These are phyloP conservation scores for Thaleichthys pacificus DNA, from an alignment of 2,797 vertebrate species.

Conservation along the genomic window DNA sequence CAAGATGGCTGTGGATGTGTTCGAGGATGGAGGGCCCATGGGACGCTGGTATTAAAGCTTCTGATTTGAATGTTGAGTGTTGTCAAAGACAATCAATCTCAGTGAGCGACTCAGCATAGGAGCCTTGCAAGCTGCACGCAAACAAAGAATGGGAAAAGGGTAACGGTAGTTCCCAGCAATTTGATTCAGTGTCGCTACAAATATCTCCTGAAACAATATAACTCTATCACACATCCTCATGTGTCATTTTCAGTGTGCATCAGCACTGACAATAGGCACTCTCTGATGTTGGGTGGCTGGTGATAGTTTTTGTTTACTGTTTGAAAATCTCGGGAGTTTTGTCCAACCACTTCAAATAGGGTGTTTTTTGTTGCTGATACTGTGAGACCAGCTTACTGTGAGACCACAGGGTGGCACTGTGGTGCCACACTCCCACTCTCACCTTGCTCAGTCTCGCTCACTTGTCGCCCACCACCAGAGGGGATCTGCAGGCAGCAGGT, in stretches of 20 bases:
- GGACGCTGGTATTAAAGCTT: constrained; percentile 8
- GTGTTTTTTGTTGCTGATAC: not conserved
- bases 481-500: constrained; percentile 36
- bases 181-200: constrained; percentile 2
- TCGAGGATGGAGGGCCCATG: not conserved
- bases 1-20: constrained; percentile 13
- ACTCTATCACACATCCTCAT: not conserved
- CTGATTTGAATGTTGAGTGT: constrained; percentile 13
- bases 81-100: constrained; percentile 11
- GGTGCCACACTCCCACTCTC: constrained; percentile 6
- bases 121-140: constrained; percentile 12
- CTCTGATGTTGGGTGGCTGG: not conserved
- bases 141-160: constrained; percentile 1
- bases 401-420: constrained; percentile 56
- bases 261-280: no score
- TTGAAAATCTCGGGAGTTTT: not conserved
- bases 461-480: constrained; percentile 32
- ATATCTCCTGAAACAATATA: not conserved
- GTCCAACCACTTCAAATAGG: not conserved
- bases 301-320: not conserved
- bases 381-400: not conserved
- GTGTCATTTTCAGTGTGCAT: not conserved
- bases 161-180: not conserved
- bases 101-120: not conserved
- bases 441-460: constrained; percentile 27